phyloP scores from a whole-genome alignment of 2,113 vertebrate genomes.

The Noturus placidus region DNA sequence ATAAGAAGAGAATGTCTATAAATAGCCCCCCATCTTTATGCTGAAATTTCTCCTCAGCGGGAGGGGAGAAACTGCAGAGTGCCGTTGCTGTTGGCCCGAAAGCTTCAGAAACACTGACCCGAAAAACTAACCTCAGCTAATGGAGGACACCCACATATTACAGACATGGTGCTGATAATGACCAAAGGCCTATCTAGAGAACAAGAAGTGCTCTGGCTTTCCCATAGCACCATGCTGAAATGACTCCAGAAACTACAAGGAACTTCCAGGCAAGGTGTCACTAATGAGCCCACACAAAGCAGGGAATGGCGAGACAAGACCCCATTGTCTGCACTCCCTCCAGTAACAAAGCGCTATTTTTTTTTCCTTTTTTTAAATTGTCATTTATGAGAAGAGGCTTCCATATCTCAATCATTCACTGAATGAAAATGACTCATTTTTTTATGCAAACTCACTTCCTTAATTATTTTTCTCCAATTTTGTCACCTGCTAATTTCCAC shows the following conservation, averaged over 20 bases:
- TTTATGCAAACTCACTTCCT: neutral
- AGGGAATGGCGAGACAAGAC: conserved; percentile 61
- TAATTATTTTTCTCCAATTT: neutral
- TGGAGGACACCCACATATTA: conserved; percentile 54
- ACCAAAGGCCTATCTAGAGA: conserved; percentile 37
- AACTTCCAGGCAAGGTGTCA: conserved; percentile 67
- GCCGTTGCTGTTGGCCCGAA: conserved; percentile 16
- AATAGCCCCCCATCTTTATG: conserved; percentile 38
- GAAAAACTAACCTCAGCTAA: conserved; percentile 49
- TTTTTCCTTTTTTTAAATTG: conserved; percentile 7
- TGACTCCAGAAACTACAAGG: conserved; percentile 59
- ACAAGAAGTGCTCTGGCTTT: conserved; percentile 10
- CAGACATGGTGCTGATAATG: conserved; percentile 46
- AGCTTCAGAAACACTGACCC: conserved; percentile 42
- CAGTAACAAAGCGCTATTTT: conserved; percentile 12
- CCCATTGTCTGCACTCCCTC: conserved; percentile 13
- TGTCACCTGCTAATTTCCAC: neutral
- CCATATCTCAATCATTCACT: neutral
- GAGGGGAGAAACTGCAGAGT: neutral
- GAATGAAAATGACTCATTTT: neutral
- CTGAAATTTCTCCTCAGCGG: conserved; percentile 25
- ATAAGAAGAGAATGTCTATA: conserved; percentile 45
- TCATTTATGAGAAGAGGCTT: conserved; percentile 15
- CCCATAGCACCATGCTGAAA: conserved; percentile 31
- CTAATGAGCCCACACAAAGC: conserved; percentile 69